These are phyloP conservation scores for Polyergus mexicanus DNA, from an alignment of 1,140 invertebrate genomes.

Conservation along the genomic window DNA sequence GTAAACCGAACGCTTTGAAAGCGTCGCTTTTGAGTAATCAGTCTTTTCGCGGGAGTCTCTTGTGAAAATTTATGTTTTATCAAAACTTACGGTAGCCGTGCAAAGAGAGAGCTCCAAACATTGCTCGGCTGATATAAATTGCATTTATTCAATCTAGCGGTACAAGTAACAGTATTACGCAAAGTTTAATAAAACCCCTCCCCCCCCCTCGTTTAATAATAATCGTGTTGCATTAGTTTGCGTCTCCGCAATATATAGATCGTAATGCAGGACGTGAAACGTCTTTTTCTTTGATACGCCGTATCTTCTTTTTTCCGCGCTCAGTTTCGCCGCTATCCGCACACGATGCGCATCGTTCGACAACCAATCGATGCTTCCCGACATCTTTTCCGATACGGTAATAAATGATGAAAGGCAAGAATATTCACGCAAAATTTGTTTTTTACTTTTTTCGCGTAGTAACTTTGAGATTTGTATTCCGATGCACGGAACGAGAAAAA, in stretches of 20 bases:
- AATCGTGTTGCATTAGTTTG: neutral
- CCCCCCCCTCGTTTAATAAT: no score
- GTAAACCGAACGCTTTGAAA: conserved; percentile 57
- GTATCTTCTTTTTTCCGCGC: conserved; percentile 7
- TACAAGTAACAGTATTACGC: neutral
- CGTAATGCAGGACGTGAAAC: neutral
- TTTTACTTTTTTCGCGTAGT: neutral
- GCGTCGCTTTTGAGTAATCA: conserved; percentile 58
- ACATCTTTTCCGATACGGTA: conserved; percentile 65
- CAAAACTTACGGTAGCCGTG: conserved; percentile 25
- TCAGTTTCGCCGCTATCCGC: neutral
- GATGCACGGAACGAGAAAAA: neutral
- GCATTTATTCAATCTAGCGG: neutral
- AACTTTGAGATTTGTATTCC: conserved; percentile 5
- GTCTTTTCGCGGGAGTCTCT: conserved; percentile 21
- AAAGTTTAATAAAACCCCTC: conserved; percentile 15
- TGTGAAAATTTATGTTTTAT: conserved; percentile 49
- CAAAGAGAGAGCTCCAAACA: neutral
- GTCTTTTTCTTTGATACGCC: conserved; percentile 12
- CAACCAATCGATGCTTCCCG: conserved; percentile 60
- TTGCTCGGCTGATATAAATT: conserved; percentile 29
- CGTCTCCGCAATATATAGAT: neutral
- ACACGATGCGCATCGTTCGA: conserved; percentile 21
- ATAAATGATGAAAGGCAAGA: conserved; percentile 56
- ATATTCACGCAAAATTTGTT: conserved; percentile 33